Conservation (phyloP, 2,113 vertebrate genomes). For the Paradoxurus hermaphroditus region DNA sequence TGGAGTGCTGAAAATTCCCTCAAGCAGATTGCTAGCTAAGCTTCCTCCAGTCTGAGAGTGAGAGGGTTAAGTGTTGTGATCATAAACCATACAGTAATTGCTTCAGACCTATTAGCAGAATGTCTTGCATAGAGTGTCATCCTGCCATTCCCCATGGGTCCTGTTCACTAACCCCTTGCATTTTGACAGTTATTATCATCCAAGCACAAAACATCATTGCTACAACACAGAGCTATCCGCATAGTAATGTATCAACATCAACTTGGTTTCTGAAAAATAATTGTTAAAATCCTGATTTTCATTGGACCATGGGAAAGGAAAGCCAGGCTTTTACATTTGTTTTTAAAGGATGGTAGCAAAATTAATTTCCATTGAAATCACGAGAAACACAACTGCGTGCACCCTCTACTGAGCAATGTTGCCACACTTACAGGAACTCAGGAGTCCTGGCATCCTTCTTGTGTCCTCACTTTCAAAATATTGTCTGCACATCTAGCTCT, state of each 20-base stretch:
- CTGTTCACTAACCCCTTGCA: conserved; percentile 71
- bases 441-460: rapidly evolving
- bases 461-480: background rate
- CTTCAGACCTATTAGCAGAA: conserved; percentile 80
- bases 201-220: conserved; percentile 77
- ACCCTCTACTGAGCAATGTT: background rate
- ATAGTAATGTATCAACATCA: conserved; percentile 71
- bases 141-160: conserved; percentile 79
- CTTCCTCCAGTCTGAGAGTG: conserved; percentile 30
- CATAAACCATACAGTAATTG: conserved; percentile 78
- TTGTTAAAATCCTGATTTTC: conserved; percentile 41
- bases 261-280: conserved; percentile 43
- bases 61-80: conserved; percentile 79
- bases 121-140: conserved; percentile 78
- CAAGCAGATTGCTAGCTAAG: background rate
- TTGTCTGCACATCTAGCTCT: background rate
- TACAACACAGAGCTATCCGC: conserved; percentile 50
- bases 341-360: conserved; percentile 26
- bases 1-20: background rate
- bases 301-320: conserved; percentile 16
- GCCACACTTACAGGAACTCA: background rate
- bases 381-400: background rate
- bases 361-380: background rate
- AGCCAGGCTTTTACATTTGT: background rate
- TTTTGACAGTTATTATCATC: conserved; percentile 81